Conservation (phyloP, 2,888 invertebrate genomes). For the Ramazzottius varieornatus region DNA sequence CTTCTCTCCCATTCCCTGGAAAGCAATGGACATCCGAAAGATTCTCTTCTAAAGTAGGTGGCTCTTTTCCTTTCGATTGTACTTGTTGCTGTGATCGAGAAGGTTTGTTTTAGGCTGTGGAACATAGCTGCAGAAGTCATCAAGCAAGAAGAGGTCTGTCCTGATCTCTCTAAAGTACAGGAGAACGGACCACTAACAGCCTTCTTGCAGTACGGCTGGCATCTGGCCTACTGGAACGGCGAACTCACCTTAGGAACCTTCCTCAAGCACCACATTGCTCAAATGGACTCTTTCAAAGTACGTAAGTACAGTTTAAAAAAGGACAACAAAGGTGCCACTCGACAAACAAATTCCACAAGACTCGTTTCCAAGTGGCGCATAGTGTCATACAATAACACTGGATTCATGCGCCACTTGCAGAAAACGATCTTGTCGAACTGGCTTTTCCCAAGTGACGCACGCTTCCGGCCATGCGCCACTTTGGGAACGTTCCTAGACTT, state of each 20-base stretch:
- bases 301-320: no score
- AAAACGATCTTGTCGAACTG: no score
- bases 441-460: no score
- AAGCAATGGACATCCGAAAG: neutral
- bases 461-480: no score
- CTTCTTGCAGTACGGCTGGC: neutral
- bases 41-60: neutral
- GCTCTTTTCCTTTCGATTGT: no score
- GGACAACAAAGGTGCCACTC: no score
- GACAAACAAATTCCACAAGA: no score
- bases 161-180: neutral
- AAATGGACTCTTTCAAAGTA: neutral
- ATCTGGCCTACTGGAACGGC: constrained; percentile 2
- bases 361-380: no score
- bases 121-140: neutral
- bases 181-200: neutral
- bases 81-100: no score
- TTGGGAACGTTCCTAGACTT: no score
- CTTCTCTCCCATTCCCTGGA: neutral
- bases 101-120: neutral
- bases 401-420: no score
- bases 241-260: neutral
- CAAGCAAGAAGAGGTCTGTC: neutral
- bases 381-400: no score
- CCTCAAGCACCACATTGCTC: constrained; percentile 3